phyloP scores from a whole-genome alignment of 2,888 invertebrate genomes.

The Proisotoma minuta region DNA sequence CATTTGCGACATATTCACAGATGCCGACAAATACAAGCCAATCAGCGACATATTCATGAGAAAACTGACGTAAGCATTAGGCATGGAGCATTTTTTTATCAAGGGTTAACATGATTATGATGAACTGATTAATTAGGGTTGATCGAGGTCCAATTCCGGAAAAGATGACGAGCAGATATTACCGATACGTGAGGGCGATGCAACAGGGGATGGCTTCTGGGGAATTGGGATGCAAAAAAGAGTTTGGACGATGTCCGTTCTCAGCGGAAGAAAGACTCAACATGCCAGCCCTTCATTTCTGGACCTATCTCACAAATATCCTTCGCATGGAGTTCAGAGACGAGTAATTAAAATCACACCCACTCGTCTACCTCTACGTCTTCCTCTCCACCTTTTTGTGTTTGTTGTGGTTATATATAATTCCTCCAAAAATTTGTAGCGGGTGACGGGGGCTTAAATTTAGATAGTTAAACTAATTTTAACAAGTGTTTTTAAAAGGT shows the following conservation, averaged over 20 bases:
- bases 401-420: too few species aligned
- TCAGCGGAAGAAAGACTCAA: conserved; percentile 47
- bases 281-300: conserved; percentile 48
- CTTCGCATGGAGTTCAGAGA: conserved; percentile 48
- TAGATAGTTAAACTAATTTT: too few species aligned
- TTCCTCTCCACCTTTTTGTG: too few species aligned
- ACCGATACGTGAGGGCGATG: conserved; percentile 48
- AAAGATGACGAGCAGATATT: conserved; percentile 47
- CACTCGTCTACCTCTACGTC: too few species aligned
- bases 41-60: conserved; percentile 48
- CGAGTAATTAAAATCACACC: too few species aligned
- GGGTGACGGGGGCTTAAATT: too few species aligned
- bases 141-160: conserved; percentile 46
- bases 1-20: conserved; percentile 48
- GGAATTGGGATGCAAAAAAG: conserved; percentile 39
- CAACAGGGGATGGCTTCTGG: conserved; percentile 47
- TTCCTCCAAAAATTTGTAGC: too few species aligned
- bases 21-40: conserved; percentile 47
- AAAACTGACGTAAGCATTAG: conserved; percentile 44
- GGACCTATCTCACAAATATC: conserved; percentile 48
- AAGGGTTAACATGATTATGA: background rate
- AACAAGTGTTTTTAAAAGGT: too few species aligned
- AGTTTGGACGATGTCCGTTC: conserved; percentile 47
- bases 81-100: background rate
- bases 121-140: conserved; percentile 25